phyloP scores from a whole-genome alignment of 1,140 invertebrate genomes.

The Ooceraea biroi region DNA sequence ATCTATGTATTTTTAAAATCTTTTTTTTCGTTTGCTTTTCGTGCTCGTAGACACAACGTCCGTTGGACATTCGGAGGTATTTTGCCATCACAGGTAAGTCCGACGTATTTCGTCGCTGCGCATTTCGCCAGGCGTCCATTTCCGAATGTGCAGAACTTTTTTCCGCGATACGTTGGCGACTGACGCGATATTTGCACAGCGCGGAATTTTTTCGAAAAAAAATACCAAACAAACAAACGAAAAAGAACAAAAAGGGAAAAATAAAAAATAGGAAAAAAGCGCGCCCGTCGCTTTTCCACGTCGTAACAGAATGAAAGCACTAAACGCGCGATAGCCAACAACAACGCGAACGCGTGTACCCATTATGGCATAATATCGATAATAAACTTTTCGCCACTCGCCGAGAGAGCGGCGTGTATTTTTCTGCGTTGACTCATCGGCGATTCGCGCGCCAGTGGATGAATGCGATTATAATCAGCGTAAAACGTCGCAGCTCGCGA shows the following conservation, averaged over 20 bases:
- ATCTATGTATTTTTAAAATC: constrained; percentile 69
- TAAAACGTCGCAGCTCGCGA: not conserved
- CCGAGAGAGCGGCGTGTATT: constrained; percentile 21
- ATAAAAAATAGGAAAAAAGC: constrained; percentile 23
- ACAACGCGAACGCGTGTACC: constrained; percentile 57
- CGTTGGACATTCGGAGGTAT: constrained; percentile 58
- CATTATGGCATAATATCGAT: constrained; percentile 62
- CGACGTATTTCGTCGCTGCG: constrained; percentile 61
- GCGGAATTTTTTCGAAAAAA: constrained; percentile 42
- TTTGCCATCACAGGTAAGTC: constrained; percentile 59
- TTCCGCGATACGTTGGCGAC: constrained; percentile 53
- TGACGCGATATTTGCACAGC: constrained; percentile 57
- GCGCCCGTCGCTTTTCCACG: constrained; percentile 47
- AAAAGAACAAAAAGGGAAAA: not conserved
- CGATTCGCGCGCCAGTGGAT: constrained; percentile 14
- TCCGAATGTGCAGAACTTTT: constrained; percentile 60
- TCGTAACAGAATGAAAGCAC: constrained; percentile 62
- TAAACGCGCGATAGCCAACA: constrained; percentile 59
- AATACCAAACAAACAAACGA: not conserved
- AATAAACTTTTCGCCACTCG: constrained; percentile 56
- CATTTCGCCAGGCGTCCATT: constrained; percentile 61
- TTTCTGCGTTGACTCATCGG: constrained; percentile 34
- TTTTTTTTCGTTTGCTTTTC: constrained; percentile 39
- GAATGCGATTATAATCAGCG: constrained; percentile 34
- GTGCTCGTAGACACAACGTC: constrained; percentile 46